These are phyloP conservation scores for Acronicta aceris DNA, from an alignment of 2,888 invertebrate species.

Conservation along the genomic window DNA sequence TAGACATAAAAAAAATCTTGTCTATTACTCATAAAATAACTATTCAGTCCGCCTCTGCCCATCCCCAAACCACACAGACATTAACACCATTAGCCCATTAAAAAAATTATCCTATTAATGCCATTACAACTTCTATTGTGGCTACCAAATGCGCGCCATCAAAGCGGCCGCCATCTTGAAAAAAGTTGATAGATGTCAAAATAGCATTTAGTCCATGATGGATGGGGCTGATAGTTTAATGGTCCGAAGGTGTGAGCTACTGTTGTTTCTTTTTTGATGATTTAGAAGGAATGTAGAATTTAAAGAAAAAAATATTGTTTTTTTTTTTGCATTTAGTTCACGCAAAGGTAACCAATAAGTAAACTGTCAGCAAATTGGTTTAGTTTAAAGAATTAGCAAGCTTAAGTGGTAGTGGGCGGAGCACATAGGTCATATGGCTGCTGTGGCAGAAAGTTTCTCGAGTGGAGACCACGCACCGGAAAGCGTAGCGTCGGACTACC, in stretches of 20 bases:
- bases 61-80: neutral
- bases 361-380: too few relatives aligned
- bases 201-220: conserved; percentile 67
- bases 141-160: conserved; percentile 49
- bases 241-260: conserved; percentile 33
- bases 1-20: too few relatives aligned
- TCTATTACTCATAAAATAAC: neutral
- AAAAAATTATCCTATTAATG: conserved; percentile 16
- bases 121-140: conserved; percentile 30
- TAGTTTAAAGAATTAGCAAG: too few relatives aligned
- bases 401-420: too few relatives aligned
- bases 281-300: neutral
- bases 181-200: conserved; percentile 86
- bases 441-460: too few relatives aligned
- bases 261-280: conserved; percentile 23
- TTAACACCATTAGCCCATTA: conserved; percentile 35
- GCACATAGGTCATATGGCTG: too few relatives aligned
- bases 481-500: too few relatives aligned
- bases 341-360: too few relatives aligned
- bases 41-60: neutral
- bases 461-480: too few relatives aligned
- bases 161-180: conserved; percentile 51
- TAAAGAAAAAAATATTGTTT: neutral
- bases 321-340: neutral
- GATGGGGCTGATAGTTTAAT: conserved; percentile 47